phyloP scores from a whole-genome alignment of 2,797 vertebrate species.

The Microhierax caerulescens region DNA sequence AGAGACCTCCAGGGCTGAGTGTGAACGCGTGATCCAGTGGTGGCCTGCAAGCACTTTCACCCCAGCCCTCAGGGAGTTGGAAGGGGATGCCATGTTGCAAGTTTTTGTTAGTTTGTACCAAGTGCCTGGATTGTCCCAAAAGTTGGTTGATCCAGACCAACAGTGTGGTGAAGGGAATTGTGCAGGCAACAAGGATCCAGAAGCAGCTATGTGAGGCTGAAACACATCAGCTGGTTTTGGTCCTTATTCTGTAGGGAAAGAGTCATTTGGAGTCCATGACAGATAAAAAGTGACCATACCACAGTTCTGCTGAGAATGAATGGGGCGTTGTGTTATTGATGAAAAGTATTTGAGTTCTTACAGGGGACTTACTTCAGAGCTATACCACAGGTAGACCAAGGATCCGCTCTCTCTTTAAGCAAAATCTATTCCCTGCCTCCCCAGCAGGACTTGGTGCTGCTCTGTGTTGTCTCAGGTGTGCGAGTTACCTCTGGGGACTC shows the following conservation, averaged over 20 bases:
- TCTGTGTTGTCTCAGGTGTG: not conserved
- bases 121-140: not conserved
- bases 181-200: not conserved
- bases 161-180: not conserved
- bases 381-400: not conserved
- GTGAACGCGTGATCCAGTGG: not conserved
- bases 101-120: not conserved
- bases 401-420: not conserved
- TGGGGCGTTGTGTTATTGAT: fast-evolving
- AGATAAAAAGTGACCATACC: not conserved
- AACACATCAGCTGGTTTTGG: not conserved
- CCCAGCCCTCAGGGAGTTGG: not conserved
- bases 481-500: not conserved
- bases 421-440: not conserved
- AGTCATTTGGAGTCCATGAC: not conserved
- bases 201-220: not conserved
- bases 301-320: not conserved
- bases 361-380: not conserved
- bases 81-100: not conserved
- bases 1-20: not conserved
- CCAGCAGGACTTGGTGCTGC: not conserved
- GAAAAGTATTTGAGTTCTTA: not conserved
- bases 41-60: not conserved
- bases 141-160: not conserved
- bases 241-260: not conserved